Conservation (phyloP, 1,140 invertebrate species). For the Orius laevigatus region DNA sequence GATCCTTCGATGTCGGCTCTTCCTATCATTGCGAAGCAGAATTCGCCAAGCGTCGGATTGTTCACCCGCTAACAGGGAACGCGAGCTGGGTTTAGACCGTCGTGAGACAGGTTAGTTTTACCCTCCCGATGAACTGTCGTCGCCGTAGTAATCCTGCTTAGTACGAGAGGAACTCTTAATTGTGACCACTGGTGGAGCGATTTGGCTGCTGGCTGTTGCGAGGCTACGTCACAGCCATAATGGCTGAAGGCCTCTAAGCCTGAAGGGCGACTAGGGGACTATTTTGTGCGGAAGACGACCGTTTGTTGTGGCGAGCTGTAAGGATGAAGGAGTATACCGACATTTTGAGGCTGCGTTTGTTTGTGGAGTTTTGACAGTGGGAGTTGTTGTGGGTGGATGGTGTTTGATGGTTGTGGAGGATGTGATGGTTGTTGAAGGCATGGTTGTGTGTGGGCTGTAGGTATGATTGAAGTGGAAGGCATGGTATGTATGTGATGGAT, state of each 20-base stretch:
- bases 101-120: conserved; percentile 70
- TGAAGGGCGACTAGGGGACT: too few relatives aligned
- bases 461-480: too few relatives aligned
- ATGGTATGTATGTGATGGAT: too few relatives aligned
- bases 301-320: too few relatives aligned
- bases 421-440: too few relatives aligned
- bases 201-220: conserved; percentile 52
- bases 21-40: conserved; percentile 76
- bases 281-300: too few relatives aligned
- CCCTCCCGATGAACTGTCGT: conserved; percentile 38
- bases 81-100: conserved; percentile 65
- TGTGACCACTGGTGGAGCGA: conserved; percentile 69
- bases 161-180: conserved; percentile 64
- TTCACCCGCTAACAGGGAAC: conserved; percentile 54
- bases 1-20: conserved; percentile 73
- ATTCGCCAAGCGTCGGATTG: conserved; percentile 71
- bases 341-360: too few relatives aligned
- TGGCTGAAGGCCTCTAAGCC: conserved; percentile 70
- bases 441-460: too few relatives aligned
- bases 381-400: too few relatives aligned
- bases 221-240: conserved; percentile 72
- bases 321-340: too few relatives aligned
- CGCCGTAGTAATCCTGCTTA: conserved; percentile 45
- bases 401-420: too few relatives aligned
- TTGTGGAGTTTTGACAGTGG: too few relatives aligned